Evolutionary conservation across 1,140 invertebrate species (phyloP).

Genomic region (Ectropis grisescens): DNA sequence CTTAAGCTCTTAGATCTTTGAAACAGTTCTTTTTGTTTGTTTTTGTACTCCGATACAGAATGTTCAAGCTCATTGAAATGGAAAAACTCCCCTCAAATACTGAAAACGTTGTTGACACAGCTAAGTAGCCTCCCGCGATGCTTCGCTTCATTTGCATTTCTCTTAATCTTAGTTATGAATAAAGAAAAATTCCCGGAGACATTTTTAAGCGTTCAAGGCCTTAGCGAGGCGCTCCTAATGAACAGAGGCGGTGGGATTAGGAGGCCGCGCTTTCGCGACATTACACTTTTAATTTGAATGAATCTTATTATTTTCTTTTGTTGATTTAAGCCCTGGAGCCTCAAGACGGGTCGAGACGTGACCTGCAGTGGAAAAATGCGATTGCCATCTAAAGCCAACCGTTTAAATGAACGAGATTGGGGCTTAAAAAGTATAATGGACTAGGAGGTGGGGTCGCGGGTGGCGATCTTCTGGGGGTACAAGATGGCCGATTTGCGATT

Average conservation of each 20-base stretch:
- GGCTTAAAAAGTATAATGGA: constrained; percentile 76
- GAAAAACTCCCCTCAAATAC: constrained; percentile 8
- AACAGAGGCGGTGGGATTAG: constrained; percentile 56
- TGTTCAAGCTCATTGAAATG: not conserved
- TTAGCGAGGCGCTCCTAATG: constrained; percentile 43
- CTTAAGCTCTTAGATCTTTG: too few relatives aligned
- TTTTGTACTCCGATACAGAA: too few relatives aligned
- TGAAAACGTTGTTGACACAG: constrained; percentile 56
- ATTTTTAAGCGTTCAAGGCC: constrained; percentile 48
- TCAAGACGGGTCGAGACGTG: constrained; percentile 71
- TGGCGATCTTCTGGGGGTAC: constrained; percentile 49
- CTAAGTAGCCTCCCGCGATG: constrained; percentile 60
- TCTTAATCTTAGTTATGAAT: constrained; percentile 68
- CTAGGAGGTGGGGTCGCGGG: constrained; percentile 42
- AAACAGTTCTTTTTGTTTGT: too few relatives aligned
- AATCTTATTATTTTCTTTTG: constrained; percentile 76
- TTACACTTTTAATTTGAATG: constrained; percentile 78
- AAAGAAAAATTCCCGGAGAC: constrained; percentile 63
- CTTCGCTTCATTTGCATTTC: constrained; percentile 65
- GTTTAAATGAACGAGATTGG: constrained; percentile 76
- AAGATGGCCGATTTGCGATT: constrained; percentile 71
- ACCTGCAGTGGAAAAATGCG: constrained; percentile 75
- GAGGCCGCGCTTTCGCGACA: constrained; percentile 60
- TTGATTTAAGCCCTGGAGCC: constrained; percentile 73
- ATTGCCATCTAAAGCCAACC: constrained; percentile 75